A percentile compares a stretch with the other conserved stretches of the same genome.
Conservation (phyloP, 2,113 vertebrate species). For the Stegostoma tigrinum region DNA sequence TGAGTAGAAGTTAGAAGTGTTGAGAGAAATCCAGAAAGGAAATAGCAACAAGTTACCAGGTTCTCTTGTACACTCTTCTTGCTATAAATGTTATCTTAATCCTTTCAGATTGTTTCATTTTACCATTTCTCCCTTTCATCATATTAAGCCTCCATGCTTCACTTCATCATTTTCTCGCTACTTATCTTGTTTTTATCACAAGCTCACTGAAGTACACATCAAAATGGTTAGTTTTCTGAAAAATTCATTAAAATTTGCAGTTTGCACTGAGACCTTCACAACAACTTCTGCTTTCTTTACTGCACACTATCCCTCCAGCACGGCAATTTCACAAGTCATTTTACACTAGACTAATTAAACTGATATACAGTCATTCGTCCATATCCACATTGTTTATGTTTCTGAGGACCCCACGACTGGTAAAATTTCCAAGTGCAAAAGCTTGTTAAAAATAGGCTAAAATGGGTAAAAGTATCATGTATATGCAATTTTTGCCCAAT, state of each 20-base stretch:
- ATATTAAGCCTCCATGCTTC: not conserved
- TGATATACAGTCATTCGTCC: not conserved
- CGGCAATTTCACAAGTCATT: not conserved
- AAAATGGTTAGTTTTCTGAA: not conserved
- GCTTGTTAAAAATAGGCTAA: too few species aligned
- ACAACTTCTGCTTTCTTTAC: not conserved
- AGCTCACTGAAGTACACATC: not conserved
- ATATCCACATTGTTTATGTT: too few species aligned
- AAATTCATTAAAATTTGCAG: too few species aligned
- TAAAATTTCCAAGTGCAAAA: too few species aligned
- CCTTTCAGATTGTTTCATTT: not conserved
- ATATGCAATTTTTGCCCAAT: too few species aligned
- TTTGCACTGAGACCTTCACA: too few species aligned
- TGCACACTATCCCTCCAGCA: not conserved
- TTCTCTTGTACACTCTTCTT: not conserved
- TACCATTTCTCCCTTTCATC: not conserved
- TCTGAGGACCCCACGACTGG: too few species aligned
- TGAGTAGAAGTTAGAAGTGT: not conserved
- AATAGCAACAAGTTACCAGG: not conserved
- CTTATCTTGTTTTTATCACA: not conserved
- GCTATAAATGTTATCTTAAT: not conserved
- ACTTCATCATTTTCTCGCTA: not conserved
- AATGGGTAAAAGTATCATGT: too few species aligned
- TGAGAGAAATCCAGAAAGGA: not conserved
- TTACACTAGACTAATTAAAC: not conserved